Evolutionary conservation across 2,113 vertebrate genomes (phyloP).

Genomic region (Chaetura pelagica): DNA sequence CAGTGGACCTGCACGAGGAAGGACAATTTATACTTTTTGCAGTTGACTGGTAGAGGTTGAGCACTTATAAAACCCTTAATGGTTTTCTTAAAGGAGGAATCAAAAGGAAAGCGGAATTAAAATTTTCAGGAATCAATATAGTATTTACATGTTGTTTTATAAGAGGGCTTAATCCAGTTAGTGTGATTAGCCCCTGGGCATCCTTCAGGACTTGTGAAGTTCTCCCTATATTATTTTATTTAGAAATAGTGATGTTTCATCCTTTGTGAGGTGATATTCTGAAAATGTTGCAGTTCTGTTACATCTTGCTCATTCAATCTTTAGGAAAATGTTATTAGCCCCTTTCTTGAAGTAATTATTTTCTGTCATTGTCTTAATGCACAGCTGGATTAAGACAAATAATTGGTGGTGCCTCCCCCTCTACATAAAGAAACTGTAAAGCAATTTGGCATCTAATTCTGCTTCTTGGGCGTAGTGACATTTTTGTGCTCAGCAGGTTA

Average conservation of each 20-base stretch:
- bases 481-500: neutral
- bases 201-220: neutral
- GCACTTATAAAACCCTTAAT: neutral
- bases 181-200: neutral
- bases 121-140: neutral
- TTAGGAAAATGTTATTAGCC: neutral
- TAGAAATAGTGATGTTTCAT: neutral
- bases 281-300: neutral
- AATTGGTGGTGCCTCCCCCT: neutral
- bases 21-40: neutral
- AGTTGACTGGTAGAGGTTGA: neutral
- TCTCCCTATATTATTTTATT: neutral
- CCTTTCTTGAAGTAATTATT: neutral
- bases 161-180: neutral
- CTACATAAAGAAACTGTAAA: neutral
- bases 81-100: neutral
- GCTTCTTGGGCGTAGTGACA: neutral
- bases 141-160: neutral
- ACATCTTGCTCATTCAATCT: neutral
- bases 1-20: neutral
- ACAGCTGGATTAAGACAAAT: neutral
- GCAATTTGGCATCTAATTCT: neutral
- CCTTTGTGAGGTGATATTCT: neutral
- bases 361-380: neutral
- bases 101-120: neutral